Evolutionary conservation across 1,140 invertebrate species (phyloP).

Genomic region (Drosophila orena): DNA sequence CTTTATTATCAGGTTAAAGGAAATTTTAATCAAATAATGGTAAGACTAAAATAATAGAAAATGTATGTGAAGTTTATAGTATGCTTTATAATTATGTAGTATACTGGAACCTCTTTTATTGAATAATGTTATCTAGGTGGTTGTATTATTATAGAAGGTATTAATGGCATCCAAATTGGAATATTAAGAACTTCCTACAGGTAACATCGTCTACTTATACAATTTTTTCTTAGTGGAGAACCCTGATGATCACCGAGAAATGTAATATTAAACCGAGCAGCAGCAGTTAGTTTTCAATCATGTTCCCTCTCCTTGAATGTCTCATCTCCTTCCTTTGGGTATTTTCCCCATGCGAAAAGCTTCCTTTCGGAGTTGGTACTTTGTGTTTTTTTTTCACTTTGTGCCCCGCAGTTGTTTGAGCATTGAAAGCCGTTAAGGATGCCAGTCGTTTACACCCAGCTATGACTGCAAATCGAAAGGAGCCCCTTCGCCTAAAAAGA

Average conservation of each 20-base stretch:
- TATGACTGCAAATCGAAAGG: slow-evolving; percentile 45
- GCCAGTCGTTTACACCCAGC: slow-evolving; percentile 61
- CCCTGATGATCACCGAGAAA: slow-evolving; percentile 51
- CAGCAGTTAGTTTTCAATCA: slow-evolving; percentile 78
- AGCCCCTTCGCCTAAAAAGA: slow-evolving; percentile 8
- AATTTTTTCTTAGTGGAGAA: slow-evolving; percentile 2
- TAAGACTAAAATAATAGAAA: no score
- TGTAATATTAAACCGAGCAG: slow-evolving; percentile 70
- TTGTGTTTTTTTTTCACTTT: slow-evolving; percentile 19
- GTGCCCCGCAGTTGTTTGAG: slow-evolving; percentile 75
- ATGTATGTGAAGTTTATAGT: no score
- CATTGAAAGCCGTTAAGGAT: slow-evolving; percentile 66
- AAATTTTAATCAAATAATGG: no score
- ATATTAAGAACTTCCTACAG: no score
- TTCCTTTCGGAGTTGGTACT: slow-evolving; percentile 22
- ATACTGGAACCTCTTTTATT: neutral
- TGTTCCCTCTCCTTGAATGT: slow-evolving; percentile 11
- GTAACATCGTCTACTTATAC: no score
- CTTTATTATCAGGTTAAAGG: no score
- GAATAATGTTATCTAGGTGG: no score
- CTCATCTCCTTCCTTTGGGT: slow-evolving; percentile 17
- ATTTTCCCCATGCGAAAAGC: slow-evolving; percentile 31
- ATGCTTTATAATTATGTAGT: no score
- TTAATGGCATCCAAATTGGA: no score
- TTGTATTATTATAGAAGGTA: no score